Evolutionary conservation across 2,113 vertebrate species (phyloP).

Genomic region (Eptatretus burgeri): DNA sequence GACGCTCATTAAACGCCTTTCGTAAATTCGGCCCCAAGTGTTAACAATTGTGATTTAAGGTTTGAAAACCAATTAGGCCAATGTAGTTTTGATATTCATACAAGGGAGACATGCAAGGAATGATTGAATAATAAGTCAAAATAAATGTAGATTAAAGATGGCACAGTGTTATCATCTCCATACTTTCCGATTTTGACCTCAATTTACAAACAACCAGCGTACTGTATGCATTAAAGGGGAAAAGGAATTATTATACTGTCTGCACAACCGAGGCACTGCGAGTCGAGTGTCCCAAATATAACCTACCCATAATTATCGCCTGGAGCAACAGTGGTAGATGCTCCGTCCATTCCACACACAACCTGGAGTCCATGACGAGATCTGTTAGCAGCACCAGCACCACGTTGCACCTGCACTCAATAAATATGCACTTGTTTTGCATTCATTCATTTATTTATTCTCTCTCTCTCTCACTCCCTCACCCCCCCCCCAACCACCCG

Average conservation of each 20-base stretch:
- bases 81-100: no score
- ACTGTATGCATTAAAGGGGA: neutral
- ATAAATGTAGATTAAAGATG: slow-evolving; percentile 13
- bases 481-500: no score
- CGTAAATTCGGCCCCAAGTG: no score
- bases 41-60: neutral
- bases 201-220: neutral
- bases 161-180: neutral
- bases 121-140: slow-evolving; percentile 13
- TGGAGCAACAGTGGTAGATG: slow-evolving; percentile 69
- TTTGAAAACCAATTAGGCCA: neutral
- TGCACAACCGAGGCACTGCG: neutral
- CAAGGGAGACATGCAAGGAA: slow-evolving; percentile 10
- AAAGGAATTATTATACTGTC: neutral
- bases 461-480: no score
- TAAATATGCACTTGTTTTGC: no score
- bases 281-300: neutral
- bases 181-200: neutral
- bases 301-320: slow-evolving; percentile 67
- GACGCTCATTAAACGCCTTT: no score
- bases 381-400: slow-evolving; percentile 97
- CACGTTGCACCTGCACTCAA: slow-evolving; percentile 49
- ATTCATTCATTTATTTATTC: no score
- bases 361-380: slow-evolving; percentile 95
- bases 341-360: slow-evolving; percentile 85